Conservation (phyloP, 2,797 vertebrate genomes). For the Kryptopterus vitreolus region DNA sequence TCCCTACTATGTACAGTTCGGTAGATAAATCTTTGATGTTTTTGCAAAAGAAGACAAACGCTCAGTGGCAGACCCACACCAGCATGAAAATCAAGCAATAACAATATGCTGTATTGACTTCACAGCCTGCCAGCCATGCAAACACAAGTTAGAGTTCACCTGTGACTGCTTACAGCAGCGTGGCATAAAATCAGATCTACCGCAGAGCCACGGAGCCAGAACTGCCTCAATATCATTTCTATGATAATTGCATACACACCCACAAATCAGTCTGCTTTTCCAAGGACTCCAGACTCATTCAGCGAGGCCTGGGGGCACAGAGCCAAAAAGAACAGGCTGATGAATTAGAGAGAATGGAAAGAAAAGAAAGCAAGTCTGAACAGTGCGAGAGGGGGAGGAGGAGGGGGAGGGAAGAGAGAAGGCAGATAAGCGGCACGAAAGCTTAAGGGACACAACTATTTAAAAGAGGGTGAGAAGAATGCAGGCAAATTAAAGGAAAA, state of each 20-base stretch:
- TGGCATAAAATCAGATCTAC: conserved; percentile 24
- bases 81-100: conserved; percentile 21
- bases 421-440: neutral
- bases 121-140: conserved; percentile 23
- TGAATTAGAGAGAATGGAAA: conserved; percentile 22
- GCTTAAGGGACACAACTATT: neutral
- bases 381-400: neutral
- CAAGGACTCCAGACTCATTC: conserved; percentile 44
- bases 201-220: conserved; percentile 8
- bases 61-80: neutral
- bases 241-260: conserved; percentile 53
- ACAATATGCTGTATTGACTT: conserved; percentile 26
- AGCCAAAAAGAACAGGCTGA: conserved; percentile 35
- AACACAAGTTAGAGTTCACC: conserved; percentile 37
- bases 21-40: neutral
- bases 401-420: neutral
- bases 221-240: conserved; percentile 45
- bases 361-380: conserved; percentile 5
- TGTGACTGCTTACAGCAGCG: conserved; percentile 18
- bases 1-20: neutral
- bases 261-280: conserved; percentile 49
- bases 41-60: conserved; percentile 1
- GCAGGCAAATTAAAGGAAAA: neutral
- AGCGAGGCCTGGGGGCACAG: conserved; percentile 21
- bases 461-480: neutral